Evolutionary conservation across 2,113 vertebrate genomes (phyloP), one percentile per base, ranked within the genome.

Genomic region (Austrofundulus limnaeus): DNA sequence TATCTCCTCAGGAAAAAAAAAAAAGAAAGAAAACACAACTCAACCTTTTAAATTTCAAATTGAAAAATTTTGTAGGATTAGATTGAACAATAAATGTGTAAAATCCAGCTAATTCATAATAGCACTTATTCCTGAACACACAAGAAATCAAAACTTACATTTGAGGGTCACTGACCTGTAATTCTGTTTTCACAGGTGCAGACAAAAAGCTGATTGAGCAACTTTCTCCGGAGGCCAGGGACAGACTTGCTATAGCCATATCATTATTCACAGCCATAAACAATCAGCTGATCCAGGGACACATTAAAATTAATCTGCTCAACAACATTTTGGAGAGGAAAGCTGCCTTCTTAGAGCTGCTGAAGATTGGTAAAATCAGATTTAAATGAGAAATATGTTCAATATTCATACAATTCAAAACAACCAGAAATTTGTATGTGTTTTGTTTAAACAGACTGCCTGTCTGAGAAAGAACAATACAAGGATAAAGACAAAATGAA

Each of bases 331-430:
- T 88, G 25, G 42, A 65, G 5, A 88, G 85, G 7, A 11, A 1
- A 6, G 2, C 15, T 0, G 72, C 71, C n/a, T 96, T 95, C 77
- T 16, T 89, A 4, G 66, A 78, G 13, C 85, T 98, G 45, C 91
- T 93, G 75, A 78, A 88, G 21, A 88, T 92, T 0, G 91, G 96
- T 97, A 90, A 93, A 34, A 34, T 34, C 31, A 9, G 4, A 8
- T 17, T 15, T 28, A 4, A 4, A 4, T 28, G 0, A 52, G 0
- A 63, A 3, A 51, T 38, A 0, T 43, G 1, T 43, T 56, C 0
- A 25, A 1, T 16, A 55, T 38, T 37, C 0, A 25, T 11, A 31
- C 5, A 11, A 3, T 1, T 11, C 1, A 31, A 42, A 2, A 63
- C 0, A 20, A 34, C 51, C 2, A 34, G 4, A 0, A 46, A 4